Conservation (phyloP, 2,888 invertebrate genomes). For the Seira musarum region DNA sequence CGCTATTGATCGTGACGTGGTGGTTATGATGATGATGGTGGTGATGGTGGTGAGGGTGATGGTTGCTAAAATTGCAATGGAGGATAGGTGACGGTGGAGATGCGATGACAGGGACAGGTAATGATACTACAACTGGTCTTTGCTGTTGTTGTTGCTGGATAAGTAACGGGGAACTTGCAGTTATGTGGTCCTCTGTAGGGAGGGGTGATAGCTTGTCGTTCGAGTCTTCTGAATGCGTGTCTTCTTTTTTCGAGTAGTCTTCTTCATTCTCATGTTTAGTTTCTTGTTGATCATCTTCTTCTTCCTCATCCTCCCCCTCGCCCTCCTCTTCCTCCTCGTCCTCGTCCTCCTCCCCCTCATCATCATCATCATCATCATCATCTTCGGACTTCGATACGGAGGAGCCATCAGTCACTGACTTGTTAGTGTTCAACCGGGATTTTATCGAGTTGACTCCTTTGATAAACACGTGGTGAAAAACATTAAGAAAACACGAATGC, state of each 20-base stretch:
- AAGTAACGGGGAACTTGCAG: background rate
- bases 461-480: background rate
- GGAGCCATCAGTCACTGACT: conserved; percentile 19
- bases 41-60: conserved; percentile 17
- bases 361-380: conserved; percentile 3
- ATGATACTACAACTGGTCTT: background rate
- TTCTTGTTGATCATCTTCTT: conserved; percentile 12
- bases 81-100: background rate
- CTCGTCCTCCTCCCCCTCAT: conserved; percentile 23
- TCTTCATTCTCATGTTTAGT: conserved; percentile 9
- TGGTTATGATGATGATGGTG: conserved; percentile 36
- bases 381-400: conserved; percentile 3
- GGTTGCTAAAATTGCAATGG: conserved; percentile 28
- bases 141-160: background rate
- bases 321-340: conserved; percentile 5
- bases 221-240: conserved; percentile 49
- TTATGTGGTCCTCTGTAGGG: background rate
- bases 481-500: too few relatives aligned
- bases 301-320: background rate
- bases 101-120: background rate
- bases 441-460: conserved; percentile 53
- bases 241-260: conserved; percentile 9
- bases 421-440: conserved; percentile 38
- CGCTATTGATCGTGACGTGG: conserved; percentile 44
- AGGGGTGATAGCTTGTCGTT: conserved; percentile 54